These are phyloP conservation scores for Carapus acus DNA, from an alignment of 2,797 vertebrate genomes.

Conservation along the genomic window DNA sequence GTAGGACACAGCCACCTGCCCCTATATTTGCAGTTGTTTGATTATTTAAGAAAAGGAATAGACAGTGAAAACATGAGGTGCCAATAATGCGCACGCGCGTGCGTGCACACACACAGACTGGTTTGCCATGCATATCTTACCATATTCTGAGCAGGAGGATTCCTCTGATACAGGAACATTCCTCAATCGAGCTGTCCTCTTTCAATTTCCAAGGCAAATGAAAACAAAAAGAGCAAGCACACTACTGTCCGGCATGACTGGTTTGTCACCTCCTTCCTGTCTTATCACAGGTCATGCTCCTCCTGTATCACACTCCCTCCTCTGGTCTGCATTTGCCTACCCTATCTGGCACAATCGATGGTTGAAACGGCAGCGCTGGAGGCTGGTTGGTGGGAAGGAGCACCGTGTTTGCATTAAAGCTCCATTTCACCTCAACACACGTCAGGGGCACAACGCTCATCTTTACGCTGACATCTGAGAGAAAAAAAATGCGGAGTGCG, in stretches of 20 bases:
- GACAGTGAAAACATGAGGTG: slow-evolving; percentile 31
- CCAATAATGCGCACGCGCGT: slow-evolving; percentile 25
- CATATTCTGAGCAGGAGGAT: slow-evolving; percentile 49
- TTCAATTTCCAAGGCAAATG: slow-evolving; percentile 44
- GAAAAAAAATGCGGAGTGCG: slow-evolving; percentile 23
- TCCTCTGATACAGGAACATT: slow-evolving; percentile 37
- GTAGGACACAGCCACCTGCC: slow-evolving; percentile 8
- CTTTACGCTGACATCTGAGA: slow-evolving; percentile 26
- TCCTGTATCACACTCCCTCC: slow-evolving; percentile 19
- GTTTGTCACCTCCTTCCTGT: slow-evolving; percentile 46
- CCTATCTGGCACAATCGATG: slow-evolving; percentile 44
- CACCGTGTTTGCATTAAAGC: slow-evolving; percentile 33
- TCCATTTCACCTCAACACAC: slow-evolving; percentile 24
- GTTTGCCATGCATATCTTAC: slow-evolving; percentile 50
- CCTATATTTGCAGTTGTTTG: slow-evolving; percentile 19
- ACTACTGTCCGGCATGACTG: slow-evolving; percentile 28
- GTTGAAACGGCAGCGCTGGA: slow-evolving; percentile 28
- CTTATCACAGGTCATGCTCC: slow-evolving; percentile 23
- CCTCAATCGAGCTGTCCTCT: slow-evolving; percentile 36
- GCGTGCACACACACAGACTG: background rate
- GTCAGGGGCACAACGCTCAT: slow-evolving; percentile 22
- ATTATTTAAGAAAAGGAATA: slow-evolving; percentile 22
- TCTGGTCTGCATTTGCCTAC: slow-evolving; percentile 4
- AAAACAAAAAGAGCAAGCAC: slow-evolving; percentile 20
- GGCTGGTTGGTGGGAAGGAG: slow-evolving; percentile 37